Evolutionary conservation across 2,797 vertebrate species (phyloP).

Genomic region (Taenioides sp.): DNA sequence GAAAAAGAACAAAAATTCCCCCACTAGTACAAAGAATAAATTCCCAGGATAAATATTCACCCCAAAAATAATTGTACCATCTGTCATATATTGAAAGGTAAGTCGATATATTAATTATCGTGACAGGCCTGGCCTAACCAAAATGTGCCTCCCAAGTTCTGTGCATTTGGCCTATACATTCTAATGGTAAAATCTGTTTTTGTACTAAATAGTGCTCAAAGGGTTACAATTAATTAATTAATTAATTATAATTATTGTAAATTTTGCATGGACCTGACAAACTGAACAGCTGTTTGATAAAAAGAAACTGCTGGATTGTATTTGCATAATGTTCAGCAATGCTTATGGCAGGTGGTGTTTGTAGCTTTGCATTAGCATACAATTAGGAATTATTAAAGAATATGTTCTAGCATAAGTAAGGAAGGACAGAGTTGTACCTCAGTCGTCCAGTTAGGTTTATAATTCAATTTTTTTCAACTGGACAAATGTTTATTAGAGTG

Average conservation of each 20-base stretch:
- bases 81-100: too few species aligned
- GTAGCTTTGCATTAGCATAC: background rate
- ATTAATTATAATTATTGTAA: background rate
- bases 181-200: background rate
- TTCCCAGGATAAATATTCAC: too few species aligned
- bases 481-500: too few species aligned
- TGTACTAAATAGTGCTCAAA: background rate
- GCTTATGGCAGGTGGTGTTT: background rate
- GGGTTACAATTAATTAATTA: too few species aligned
- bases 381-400: background rate
- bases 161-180: background rate
- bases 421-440: background rate
- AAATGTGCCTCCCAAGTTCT: too few species aligned
- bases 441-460: too few species aligned
- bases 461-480: too few species aligned
- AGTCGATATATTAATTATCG: too few species aligned
- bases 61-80: too few species aligned
- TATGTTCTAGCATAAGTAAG: background rate
- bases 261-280: background rate
- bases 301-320: background rate
- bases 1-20: too few species aligned
- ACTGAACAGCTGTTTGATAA: background rate
- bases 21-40: too few species aligned
- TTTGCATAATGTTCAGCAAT: background rate
- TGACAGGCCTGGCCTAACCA: too few species aligned